Evolutionary conservation across 2,797 vertebrate genomes (phyloP), one percentile per base, ranked within the genome.

Genomic region (Acanthurus lineatus): DNA sequence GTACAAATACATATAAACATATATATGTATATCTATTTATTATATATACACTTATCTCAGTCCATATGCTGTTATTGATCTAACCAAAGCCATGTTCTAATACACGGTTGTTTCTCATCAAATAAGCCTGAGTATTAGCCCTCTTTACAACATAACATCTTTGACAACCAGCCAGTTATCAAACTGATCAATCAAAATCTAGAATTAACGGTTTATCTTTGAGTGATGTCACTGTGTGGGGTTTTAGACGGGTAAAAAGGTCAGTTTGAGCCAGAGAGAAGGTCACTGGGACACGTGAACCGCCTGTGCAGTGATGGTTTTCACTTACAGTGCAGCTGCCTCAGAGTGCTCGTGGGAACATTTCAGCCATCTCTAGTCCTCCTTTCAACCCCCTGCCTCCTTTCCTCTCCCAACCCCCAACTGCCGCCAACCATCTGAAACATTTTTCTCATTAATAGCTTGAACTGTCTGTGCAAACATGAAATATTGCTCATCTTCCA

Each of bases 261-360:
- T 95, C 91, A 90, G 70, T 66, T 72, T 69, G 45, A 87, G 79
- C 73, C 65, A 3, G 51, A 81, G 88, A 93, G 90, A 96, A 96
- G 94, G 94, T 94, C 94, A 95, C 77, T 73, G 85, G 89, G 91
- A 95, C 94, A 95, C 70, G 92, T 91, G 92, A 93, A 88, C 87
- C 20, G 76, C 82, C 79, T 76, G 69, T 81, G 88, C 90, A 89
- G 78, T 85, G 82, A 91, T 90, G 92, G 91, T 94, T 94, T 94
- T 94, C 90, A 84, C 85, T 95, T 95, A 94, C 94, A 94, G 84
- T 89, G 93, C 94, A 96, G 94, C 93, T 94, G 90, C 91, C 92
- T 81, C 65, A 19, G 54, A 88, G 85, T 57, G 88, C 90, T 91
- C 66, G 79, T 92, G 91, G 88, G 93, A 93, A 93, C 87, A 92